Conservation (phyloP, 2,888 invertebrate genomes). For the Tetragnatha montana region DNA sequence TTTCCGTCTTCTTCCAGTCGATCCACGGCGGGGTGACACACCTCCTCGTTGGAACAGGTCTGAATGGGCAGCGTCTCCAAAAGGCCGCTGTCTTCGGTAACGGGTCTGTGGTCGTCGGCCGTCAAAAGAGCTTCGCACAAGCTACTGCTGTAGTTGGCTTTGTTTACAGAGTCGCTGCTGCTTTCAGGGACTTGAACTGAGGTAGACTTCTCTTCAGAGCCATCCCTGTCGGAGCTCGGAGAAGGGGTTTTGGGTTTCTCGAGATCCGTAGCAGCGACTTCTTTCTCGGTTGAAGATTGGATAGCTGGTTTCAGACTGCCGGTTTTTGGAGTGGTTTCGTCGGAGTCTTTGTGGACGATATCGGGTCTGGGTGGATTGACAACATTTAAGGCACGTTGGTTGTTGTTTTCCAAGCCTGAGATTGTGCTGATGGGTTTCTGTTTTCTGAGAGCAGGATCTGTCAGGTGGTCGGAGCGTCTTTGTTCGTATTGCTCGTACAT, state of each 20-base stretch:
- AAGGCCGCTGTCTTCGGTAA: slow-evolving; percentile 43
- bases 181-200: slow-evolving; percentile 20
- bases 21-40: slow-evolving; percentile 29
- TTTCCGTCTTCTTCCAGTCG: slow-evolving; percentile 4
- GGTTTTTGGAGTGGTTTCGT: slow-evolving; percentile 33
- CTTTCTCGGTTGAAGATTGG: slow-evolving; percentile 35
- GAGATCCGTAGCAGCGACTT: slow-evolving; percentile 13
- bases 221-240: slow-evolving; percentile 15
- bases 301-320: slow-evolving; percentile 45
- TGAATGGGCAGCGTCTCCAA: slow-evolving; percentile 26
- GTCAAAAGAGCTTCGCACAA: slow-evolving; percentile 64
- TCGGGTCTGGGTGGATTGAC: slow-evolving; percentile 68
- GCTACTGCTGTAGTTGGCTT: slow-evolving; percentile 60
- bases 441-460: slow-evolving; percentile 93
- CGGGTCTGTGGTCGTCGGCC: slow-evolving; percentile 61
- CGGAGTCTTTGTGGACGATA: slow-evolving; percentile 57
- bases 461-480: slow-evolving; percentile 94
- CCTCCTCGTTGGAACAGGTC: slow-evolving; percentile 38
- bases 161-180: not conserved
- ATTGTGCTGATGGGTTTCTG: slow-evolving; percentile 96
- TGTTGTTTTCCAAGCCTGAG: slow-evolving; percentile 81
- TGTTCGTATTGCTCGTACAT: slow-evolving; percentile 90
- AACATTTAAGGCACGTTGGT: slow-evolving; percentile 65
- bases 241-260: slow-evolving; percentile 29
- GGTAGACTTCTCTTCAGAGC: slow-evolving; percentile 23